phyloP scores from a whole-genome alignment of 2,888 invertebrate species.

The Drosophila vallismaia region DNA sequence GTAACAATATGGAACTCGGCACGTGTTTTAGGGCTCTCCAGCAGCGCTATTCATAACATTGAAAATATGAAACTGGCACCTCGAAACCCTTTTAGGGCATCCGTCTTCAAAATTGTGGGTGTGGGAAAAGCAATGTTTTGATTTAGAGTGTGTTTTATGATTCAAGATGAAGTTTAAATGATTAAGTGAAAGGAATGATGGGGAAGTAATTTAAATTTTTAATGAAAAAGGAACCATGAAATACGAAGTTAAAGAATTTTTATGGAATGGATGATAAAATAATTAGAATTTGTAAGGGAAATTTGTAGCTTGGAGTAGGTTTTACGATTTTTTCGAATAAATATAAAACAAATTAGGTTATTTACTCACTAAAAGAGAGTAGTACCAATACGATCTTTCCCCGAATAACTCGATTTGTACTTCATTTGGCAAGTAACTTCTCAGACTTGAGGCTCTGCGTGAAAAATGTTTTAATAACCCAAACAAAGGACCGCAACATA shows the following conservation, averaged over 20 bases:
- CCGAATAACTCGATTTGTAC: too few relatives aligned
- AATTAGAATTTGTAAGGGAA: too few relatives aligned
- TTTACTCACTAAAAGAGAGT: too few relatives aligned
- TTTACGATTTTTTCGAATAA: too few relatives aligned
- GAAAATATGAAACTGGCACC: slow-evolving; percentile 31
- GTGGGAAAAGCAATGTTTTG: slow-evolving; percentile 36
- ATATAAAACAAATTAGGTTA: too few relatives aligned
- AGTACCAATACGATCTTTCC: too few relatives aligned
- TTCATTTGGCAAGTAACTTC: background rate
- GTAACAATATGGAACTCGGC: slow-evolving; percentile 79
- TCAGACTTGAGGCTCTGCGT: slow-evolving; percentile 23
- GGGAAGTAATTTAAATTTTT: background rate
- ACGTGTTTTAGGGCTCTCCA: slow-evolving; percentile 63
- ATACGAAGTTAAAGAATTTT: too few relatives aligned
- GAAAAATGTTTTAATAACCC: slow-evolving; percentile 42
- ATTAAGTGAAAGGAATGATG: background rate
- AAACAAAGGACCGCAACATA: slow-evolving; percentile 42
- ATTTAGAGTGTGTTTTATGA: slow-evolving; percentile 14
- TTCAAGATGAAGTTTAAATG: background rate
- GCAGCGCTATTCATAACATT: slow-evolving; percentile 35
- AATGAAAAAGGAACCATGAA: background rate
- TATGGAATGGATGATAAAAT: too few relatives aligned
- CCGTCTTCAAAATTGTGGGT: background rate
- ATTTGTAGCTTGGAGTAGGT: too few relatives aligned
- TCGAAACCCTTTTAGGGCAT: slow-evolving; percentile 32